Percentiles rank a stretch among this genome's conserved stretches.
Conservation (phyloP, 1,140 invertebrate genomes). For the Drosophila santomea region DNA sequence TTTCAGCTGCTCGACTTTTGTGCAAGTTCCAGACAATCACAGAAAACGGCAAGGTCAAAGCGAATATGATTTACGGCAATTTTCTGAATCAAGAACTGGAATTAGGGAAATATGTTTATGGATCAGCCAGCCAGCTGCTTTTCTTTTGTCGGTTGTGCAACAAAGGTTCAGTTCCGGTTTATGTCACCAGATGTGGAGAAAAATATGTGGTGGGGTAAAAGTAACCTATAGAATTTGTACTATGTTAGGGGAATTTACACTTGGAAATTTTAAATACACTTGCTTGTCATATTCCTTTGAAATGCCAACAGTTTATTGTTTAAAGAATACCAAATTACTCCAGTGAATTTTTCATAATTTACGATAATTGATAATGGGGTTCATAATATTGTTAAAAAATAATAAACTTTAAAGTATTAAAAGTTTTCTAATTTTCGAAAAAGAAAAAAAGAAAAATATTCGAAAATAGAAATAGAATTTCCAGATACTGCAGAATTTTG, state of each 20-base stretch:
- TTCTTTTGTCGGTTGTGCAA: slow-evolving; percentile 14
- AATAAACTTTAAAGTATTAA: too few species aligned
- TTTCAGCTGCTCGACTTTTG: slow-evolving; percentile 28
- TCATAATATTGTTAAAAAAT: too few species aligned
- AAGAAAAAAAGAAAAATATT: too few species aligned
- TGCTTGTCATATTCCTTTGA: too few species aligned
- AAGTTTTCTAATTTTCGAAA: too few species aligned
- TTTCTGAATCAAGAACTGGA: slow-evolving; percentile 58
- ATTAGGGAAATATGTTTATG: slow-evolving; percentile 23
- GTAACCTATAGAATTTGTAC: background rate
- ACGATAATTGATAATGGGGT: too few species aligned
- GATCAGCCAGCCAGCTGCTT: slow-evolving; percentile 38
- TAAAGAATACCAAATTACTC: too few species aligned
- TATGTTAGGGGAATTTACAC: background rate
- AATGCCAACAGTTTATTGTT: too few species aligned
- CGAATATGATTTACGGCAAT: slow-evolving; percentile 69
- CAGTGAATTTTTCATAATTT: too few species aligned
- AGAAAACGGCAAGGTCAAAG: slow-evolving; percentile 55
- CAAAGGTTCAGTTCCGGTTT: slow-evolving; percentile 31
- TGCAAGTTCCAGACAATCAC: slow-evolving; percentile 27
- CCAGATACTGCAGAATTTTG: background rate
- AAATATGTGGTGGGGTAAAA: background rate
- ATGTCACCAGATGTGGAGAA: background rate
- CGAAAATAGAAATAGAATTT: too few species aligned
- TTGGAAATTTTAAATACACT: background rate